Evolutionary conservation across 2,888 invertebrate species (phyloP), one percentile per base, ranked within the genome.

Genomic region (Campoletis raptor): DNA sequence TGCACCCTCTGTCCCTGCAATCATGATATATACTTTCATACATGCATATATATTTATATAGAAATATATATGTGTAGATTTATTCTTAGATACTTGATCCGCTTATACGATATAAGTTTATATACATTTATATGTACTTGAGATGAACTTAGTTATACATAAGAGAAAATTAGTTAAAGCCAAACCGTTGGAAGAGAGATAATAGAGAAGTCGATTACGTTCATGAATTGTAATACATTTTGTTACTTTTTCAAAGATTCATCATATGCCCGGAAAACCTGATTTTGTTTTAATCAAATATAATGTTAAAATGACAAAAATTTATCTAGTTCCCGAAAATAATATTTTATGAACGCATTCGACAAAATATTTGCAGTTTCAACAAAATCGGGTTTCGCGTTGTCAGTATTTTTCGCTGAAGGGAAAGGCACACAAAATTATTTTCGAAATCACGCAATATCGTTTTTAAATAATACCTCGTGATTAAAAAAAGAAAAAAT

Each of bases 51-150:
- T 72, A 72, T 52, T 10, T n/a, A n/a, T 42, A 12, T 73, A 40
- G 15, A 48, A 37, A 21, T 54, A 42, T 57, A 30, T 79, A 21
- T 79, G 40, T 52, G 37, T 67, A 54, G 69, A 70, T 70, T 45
- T 54, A n/a, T 36, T 52, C 81, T 77, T 66, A 70, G 81, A 77
- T 81, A 78, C 76, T 73, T 67, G 73, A 81, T 84, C 66, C 84
- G 72, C 57, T 67, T 72, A 72, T 73, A 48, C 69, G 72, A 18
- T 45, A 64, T 76, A 81, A 4, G 18, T 30, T 18, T 81, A 73
- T 64, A 83, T 72, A 66, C 37, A 40, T 54, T 2, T 80, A 64
- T 64, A n/a, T 3, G 18, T 36, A 54, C 37, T 21, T 36, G 45
- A 45, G 2, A 70, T 45, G 9, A 24, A 57, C 6, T 57, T n/a